phyloP scores from a whole-genome alignment of 2,113 vertebrate genomes.

The Otolemur garnettii region DNA sequence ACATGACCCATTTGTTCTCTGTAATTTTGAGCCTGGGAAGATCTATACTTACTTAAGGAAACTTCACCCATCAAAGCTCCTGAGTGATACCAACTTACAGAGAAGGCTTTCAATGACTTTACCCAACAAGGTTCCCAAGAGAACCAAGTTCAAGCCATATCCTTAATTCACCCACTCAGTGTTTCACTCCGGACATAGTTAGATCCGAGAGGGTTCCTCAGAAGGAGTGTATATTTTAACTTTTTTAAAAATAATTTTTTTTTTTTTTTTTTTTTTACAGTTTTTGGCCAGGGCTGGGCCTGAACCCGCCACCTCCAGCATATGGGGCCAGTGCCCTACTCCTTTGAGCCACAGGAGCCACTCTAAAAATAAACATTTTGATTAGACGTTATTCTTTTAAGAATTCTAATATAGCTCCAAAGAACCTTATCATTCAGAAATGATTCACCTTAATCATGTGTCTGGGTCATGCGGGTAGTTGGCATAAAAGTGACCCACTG shows the following conservation, averaged over 20 bases:
- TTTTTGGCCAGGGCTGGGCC: no score
- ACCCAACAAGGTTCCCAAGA: not conserved
- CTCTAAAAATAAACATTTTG: not conserved
- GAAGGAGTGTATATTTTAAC: not conserved
- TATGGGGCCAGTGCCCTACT: no score
- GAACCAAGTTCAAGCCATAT: not conserved
- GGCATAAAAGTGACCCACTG: conserved; percentile 22
- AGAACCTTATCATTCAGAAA: conserved; percentile 55
- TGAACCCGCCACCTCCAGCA: no score
- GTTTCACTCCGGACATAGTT: not conserved
- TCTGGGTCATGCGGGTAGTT: conserved; percentile 33
- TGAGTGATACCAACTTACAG: not conserved
- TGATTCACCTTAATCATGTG: conserved; percentile 40
- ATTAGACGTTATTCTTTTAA: conserved; percentile 27
- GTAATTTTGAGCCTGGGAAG: not conserved
- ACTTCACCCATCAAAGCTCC: not conserved
- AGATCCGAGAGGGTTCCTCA: not conserved
- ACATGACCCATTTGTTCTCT: not conserved
- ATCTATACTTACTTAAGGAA: not conserved
- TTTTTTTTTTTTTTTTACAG: no score
- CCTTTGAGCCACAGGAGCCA: no score
- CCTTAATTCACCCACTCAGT: not conserved
- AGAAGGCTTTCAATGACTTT: conserved; percentile 8
- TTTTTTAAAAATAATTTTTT: not conserved
- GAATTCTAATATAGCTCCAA: conserved; percentile 46